Evolutionary conservation across 1,140 invertebrate species (phyloP).

Genomic region (Pogonus chalceus): DNA sequence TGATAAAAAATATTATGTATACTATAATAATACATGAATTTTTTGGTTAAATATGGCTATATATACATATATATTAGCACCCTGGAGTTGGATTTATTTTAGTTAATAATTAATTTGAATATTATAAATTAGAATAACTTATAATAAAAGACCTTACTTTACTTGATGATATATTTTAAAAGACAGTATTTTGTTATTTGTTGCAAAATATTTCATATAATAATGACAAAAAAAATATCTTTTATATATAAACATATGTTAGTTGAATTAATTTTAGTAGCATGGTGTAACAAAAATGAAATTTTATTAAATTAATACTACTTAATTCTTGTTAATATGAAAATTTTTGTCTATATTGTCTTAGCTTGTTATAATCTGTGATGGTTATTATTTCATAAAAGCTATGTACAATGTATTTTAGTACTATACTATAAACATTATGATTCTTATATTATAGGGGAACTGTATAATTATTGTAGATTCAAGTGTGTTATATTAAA

Average conservation of each 20-base stretch:
- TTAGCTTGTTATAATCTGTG: slow-evolving; percentile 27
- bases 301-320: too few species aligned
- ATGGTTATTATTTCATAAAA: slow-evolving; percentile 26
- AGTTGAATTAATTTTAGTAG: slow-evolving; percentile 10
- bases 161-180: slow-evolving; percentile 17
- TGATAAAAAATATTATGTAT: too few species aligned
- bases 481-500: slow-evolving; percentile 6
- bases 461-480: slow-evolving; percentile 1
- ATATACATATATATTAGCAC: too few species aligned
- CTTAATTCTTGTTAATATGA: slow-evolving; percentile 16
- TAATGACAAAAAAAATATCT: neutral
- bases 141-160: slow-evolving; percentile 13
- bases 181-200: slow-evolving; percentile 21
- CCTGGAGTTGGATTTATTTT: too few species aligned
- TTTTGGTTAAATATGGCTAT: too few species aligned
- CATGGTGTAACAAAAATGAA: neutral
- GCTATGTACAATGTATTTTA: slow-evolving; percentile 24
- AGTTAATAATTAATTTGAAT: slow-evolving; percentile 17
- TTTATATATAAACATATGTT: slow-evolving; percentile 11
- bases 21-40: too few species aligned
- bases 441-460: slow-evolving; percentile 1
- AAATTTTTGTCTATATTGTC: neutral
- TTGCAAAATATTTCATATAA: neutral
- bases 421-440: slow-evolving; percentile 12
- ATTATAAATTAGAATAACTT: slow-evolving; percentile 23